Evolutionary conservation across 2,888 invertebrate species (phyloP), one percentile per base, ranked within the genome.

Genomic region (Polia nebulosa): DNA sequence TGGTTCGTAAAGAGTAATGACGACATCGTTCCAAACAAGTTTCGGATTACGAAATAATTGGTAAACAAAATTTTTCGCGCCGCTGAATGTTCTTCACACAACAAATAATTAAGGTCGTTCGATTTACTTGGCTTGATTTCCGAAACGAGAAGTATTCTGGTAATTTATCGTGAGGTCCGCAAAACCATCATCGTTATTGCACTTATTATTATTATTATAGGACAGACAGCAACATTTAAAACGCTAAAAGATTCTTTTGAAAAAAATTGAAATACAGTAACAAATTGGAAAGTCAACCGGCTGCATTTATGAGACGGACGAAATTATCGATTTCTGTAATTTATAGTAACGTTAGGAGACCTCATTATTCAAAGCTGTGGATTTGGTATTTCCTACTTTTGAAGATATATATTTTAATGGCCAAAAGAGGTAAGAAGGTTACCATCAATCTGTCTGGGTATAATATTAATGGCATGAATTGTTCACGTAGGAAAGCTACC

Each of bases 51-150:
- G 88, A 91, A 91, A 92, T 89, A 88, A 88, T 88, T 87, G 85
- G 87, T 90, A 89, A 90, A 91, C 87, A 89, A 87, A 86, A 85
- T 85, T 86, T 89, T 90, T 91, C 88, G 89, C 91, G 84, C 82
- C 86, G 82, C 78, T 87, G 82, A 81, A 85, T 85, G 86, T 87
- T 89, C 86, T 86, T 89, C 87, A 85, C 76, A 85, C 83, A 83
- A 85, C 83, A 82, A 81, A 80, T 79, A 81, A 82, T 85, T 87
- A 89, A 92, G 90, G 90, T 88, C 89, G 82, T 84, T 82, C 77
- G 72, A 82, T 86, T 87, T 84, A 84, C 82, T 76, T 84, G 72
- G 80, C 79, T 83, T 76, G 66, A 82, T 84, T 84, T 84, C 80
- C 74, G 78, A 82, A 79, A 76, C 72, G 72, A 68, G 75, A 80